Evolutionary conservation across 2,113 vertebrate species (phyloP), one percentile per base, ranked within the genome.

Genomic region (Maccullochella peelii): DNA sequence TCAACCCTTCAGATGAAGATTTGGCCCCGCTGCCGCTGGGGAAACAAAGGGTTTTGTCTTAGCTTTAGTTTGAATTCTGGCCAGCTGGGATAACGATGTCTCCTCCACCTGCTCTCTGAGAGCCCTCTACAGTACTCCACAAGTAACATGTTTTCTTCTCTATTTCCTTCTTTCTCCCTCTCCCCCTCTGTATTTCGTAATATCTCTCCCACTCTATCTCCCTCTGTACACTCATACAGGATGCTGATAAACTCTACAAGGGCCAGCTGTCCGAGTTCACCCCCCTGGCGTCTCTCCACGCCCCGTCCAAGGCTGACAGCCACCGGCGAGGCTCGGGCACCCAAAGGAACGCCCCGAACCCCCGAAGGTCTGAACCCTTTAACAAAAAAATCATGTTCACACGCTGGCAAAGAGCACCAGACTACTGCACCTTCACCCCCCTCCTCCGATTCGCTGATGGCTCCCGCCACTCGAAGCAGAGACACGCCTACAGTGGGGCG

Each of bases 191-290:
- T 7, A 2, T 23, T 5, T 54, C 25, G 12, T 44, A 44, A 44
- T 14, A 44, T 44, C 11, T 12, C 42, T 44, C 9, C 44, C 4
- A 15, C 1, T 0, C 23, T 49, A 8, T 18, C 10, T 80, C 23
- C 23, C 44, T 77, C 54, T 18, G 2, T 14, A 0, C 25, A 0
- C 73, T 80, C 87, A 30, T 8, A 57, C 96, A 99, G 98, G 95
- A 95, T 50, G 90, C 95, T 67, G 94, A 95, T 0, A 93, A 92
- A 85, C 93, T 94, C n/a, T 94, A 95, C 87, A 87, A 93, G 89
- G 95, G 96, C 82, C 92, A 93, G 83, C 89, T 96, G 79, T 96
- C 96, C 0, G 97, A 97, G 94, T 97, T 97, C 89, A 95, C 95
- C 85, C 96, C 96, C 86, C 93, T 97, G 87, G 93, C 96, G 80